Base-by-base conservation (phyloP, 2,113 vertebrate genomes). In the Cyrtonyx montezumae region DNA sequence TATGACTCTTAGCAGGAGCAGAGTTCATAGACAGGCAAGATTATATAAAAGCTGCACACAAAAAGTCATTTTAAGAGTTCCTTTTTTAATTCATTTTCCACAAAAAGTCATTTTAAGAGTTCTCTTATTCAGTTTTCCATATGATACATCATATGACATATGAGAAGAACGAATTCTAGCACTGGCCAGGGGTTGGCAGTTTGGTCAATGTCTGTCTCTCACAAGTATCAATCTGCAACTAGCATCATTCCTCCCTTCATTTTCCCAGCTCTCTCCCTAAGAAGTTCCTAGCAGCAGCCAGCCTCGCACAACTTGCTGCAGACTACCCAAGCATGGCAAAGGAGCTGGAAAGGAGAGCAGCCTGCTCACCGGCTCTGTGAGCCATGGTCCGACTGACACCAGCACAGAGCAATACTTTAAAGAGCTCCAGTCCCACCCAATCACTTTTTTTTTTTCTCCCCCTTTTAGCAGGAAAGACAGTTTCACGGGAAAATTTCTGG, bases 281-380 rank as follows among this genome's bases (percentile, higher is more conserved):
- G 93, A 96, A 95, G 93, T 93, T 79, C 59, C 83, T 79, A 82
- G 48, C 91, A 82, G 74, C 94, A 79, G 73, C 76, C 94, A 95
- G 93, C 90, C 82, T 81, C 42, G 73, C 69, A 68, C 79, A 73
- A 26, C 0, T 11, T 80, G 19, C 92, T 68, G 21, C 70, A 85
- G 78, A 88, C 77, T 63, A 58, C 23, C 94, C 65, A 22, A 97
- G 46, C 95, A 73, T 30, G 93, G 90, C 96, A 77, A n/a, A 83
- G 87, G 81, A 59, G 90, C 88, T 32, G 56, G 69, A 91, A 75
- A 95, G 58, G 28, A 91, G 55, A 93, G 28, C 36, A 93, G 28
- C 36, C 53, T 45, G 65, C 55, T 69, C 9, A 8, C 89, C 78
- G 51, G 70, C 66, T 95, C 91, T 92, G 59, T 70, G 82, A 61